phyloP scores from a whole-genome alignment of 2,888 invertebrate genomes.

The Lacanobia oleracea region DNA sequence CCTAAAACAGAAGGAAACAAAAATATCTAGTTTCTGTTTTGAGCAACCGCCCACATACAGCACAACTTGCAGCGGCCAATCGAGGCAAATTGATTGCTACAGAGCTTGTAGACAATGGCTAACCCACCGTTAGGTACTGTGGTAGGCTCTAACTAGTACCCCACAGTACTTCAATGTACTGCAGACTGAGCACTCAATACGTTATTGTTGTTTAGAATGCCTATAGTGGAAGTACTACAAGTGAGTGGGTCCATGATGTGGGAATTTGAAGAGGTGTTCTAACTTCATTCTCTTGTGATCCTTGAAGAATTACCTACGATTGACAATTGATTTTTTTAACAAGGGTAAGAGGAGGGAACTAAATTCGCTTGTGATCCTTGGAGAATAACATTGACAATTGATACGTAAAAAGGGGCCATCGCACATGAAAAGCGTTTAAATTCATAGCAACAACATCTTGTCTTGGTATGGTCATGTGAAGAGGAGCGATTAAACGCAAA shows the following conservation, averaged over 20 bases:
- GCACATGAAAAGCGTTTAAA: too few relatives aligned
- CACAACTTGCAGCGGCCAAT: slow-evolving; percentile 32
- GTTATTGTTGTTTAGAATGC: slow-evolving; percentile 31
- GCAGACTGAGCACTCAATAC: slow-evolving; percentile 32
- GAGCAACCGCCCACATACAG: neutral
- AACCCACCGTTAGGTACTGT: neutral
- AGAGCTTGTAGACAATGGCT: slow-evolving; percentile 43
- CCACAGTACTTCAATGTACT: slow-evolving; percentile 11
- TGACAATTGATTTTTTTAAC: too few relatives aligned
- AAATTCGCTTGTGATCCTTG: neutral
- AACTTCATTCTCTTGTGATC: neutral
- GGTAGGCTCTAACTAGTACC: neutral
- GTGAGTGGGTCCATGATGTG: neutral
- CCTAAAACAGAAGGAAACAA: neutral
- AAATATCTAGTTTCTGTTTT: slow-evolving; percentile 1
- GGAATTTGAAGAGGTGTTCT: neutral
- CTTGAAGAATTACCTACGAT: neutral
- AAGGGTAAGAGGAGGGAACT: too few relatives aligned
- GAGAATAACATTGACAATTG: neutral
- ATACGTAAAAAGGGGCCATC: too few relatives aligned
- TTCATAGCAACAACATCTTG: too few relatives aligned
- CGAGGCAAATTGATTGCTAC: slow-evolving; percentile 51
- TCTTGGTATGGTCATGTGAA: too few relatives aligned
- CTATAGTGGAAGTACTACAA: neutral
- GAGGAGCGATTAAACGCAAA: too few relatives aligned